Conservation (phyloP, 2,113 vertebrate species). For the Tragulus kanchil region DNA sequence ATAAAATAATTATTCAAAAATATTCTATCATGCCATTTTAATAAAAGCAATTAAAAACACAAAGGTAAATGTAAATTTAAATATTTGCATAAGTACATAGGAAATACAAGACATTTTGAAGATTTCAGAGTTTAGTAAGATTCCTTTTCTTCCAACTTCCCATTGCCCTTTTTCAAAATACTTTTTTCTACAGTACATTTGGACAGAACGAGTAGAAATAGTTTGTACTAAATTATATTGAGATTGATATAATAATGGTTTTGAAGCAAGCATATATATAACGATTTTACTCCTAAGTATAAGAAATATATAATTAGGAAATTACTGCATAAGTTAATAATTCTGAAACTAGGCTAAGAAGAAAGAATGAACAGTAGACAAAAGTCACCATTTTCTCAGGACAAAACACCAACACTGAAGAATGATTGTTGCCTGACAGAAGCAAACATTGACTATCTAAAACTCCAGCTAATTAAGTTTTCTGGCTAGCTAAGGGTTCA, state of each 20-base stretch:
- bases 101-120: conserved; percentile 33
- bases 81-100: neutral
- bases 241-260: neutral
- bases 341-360: conserved; percentile 19
- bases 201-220: conserved; percentile 27
- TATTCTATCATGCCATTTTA: conserved; percentile 62
- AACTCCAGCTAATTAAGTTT: neutral
- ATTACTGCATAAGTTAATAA: neutral
- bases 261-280: conserved; percentile 26
- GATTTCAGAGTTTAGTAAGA: conserved; percentile 56
- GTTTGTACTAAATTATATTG: conserved; percentile 1
- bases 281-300: conserved; percentile 15
- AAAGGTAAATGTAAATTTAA: conserved; percentile 32
- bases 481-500: neutral
- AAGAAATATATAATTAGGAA: conserved; percentile 40
- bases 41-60: conserved; percentile 52
- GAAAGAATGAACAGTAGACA: conserved; percentile 22
- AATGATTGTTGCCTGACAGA: neutral
- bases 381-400: conserved; percentile 36
- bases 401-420: neutral
- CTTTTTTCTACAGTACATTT: neutral
- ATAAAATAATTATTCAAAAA: conserved; percentile 82
- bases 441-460: neutral
- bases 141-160: conserved; percentile 1
- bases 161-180: neutral